Conservation (phyloP, 2,797 vertebrate genomes). For the Sparus aurata region DNA sequence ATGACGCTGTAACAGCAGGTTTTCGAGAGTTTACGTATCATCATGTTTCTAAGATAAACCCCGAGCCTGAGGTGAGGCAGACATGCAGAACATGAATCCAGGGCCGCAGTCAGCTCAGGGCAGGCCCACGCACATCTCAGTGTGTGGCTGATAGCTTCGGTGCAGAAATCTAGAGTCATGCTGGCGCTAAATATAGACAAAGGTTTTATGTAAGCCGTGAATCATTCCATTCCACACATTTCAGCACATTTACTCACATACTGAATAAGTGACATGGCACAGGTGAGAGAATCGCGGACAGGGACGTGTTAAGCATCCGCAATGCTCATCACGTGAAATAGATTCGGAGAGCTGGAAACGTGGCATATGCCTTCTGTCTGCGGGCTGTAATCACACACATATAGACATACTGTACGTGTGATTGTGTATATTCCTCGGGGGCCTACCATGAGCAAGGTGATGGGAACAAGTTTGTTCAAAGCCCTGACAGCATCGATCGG, state of each 20-base stretch:
- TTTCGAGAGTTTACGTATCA: constrained; percentile 23
- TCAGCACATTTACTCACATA: constrained; percentile 71
- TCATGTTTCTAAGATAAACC: constrained; percentile 32
- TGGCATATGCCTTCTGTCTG: constrained; percentile 34
- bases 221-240: constrained; percentile 84
- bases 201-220: constrained; percentile 89
- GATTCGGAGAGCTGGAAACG: constrained; percentile 28
- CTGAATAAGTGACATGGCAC: constrained; percentile 59
- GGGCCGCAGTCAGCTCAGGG: constrained; percentile 73
- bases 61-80: constrained; percentile 48
- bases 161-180: constrained; percentile 87
- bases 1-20: constrained; percentile 32
- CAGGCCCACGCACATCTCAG: constrained; percentile 85
- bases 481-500: constrained; percentile 47
- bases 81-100: constrained; percentile 66
- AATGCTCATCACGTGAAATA: constrained; percentile 22
- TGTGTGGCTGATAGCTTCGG: constrained; percentile 84
- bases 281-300: constrained; percentile 53
- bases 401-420: constrained; percentile 9
- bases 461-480: constrained; percentile 61
- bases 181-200: constrained; percentile 87
- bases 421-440: constrained; percentile 28
- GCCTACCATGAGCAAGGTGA: constrained; percentile 40
- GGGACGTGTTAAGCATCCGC: constrained; percentile 40
- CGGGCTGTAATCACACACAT: constrained; percentile 27